Evolutionary conservation across 2,797 vertebrate genomes (phyloP).

Genomic region (Crocodylus rhombifer): DNA sequence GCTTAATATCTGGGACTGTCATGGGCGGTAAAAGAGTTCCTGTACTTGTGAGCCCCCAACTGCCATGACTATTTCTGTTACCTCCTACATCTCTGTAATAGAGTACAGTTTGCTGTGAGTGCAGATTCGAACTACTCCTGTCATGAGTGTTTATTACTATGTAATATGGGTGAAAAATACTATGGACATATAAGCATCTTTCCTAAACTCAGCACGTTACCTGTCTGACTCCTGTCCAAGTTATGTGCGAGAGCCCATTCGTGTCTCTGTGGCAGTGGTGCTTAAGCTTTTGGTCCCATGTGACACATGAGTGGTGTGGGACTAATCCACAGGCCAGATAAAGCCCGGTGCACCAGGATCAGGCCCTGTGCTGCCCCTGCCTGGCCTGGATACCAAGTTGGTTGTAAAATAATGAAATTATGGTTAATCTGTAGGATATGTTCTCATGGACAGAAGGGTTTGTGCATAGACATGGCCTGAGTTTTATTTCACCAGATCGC

Average conservation of each 20-base stretch:
- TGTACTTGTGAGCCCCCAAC: background rate
- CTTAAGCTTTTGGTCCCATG: no score
- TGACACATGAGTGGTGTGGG: no score
- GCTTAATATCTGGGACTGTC: slow-evolving; percentile 5
- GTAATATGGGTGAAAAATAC: slow-evolving; percentile 34
- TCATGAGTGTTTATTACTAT: slow-evolving; percentile 47
- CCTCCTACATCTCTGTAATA: background rate
- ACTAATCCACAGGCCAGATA: no score
- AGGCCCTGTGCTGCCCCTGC: no score
- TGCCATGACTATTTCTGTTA: slow-evolving; percentile 16
- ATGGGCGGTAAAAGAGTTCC: slow-evolving; percentile 27
- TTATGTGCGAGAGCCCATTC: slow-evolving; percentile 68
- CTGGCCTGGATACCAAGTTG: slow-evolving; percentile 9
- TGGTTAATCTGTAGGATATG: slow-evolving; percentile 36
- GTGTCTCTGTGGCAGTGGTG: slow-evolving; percentile 49
- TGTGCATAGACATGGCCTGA: slow-evolving; percentile 6
- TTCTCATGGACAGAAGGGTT: slow-evolving; percentile 24
- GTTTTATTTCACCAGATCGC: slow-evolving; percentile 28
- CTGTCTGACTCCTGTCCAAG: slow-evolving; percentile 63
- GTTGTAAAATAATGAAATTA: slow-evolving; percentile 60
- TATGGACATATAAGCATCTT: slow-evolving; percentile 61
- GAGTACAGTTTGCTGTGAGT: slow-evolving; percentile 42
- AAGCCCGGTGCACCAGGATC: no score
- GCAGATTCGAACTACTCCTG: slow-evolving; percentile 21
- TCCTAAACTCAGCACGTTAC: slow-evolving; percentile 57